Base-by-base conservation (phyloP, 1,140 invertebrate species). In the Drosophila busckii region DNA sequence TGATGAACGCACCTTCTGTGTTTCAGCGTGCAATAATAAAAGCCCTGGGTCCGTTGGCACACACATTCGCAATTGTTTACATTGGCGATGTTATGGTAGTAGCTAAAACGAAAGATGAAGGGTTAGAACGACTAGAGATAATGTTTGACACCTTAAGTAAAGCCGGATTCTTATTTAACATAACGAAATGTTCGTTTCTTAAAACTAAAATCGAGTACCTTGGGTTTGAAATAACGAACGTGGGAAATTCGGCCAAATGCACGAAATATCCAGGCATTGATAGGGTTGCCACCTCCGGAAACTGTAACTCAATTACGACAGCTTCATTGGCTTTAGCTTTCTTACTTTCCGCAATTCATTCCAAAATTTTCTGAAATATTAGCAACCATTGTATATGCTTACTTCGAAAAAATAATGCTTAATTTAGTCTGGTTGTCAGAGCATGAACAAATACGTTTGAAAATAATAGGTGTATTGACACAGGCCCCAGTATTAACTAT, bases 1-100 rank as follows among this genome's bases (percentile, higher is more conserved):
- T 88, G 1, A 64, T n/a, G n/a, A n/a, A n/a, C n/a, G n/a, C n/a
- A 6, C 83, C 87, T 5, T 62, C 56, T 0, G 59, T 73, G 0
- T 88, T 83, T 31, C 82, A 88, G 53, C 15, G 86, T 17, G 45
- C 31, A 5, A 48, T 35, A 23, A 48, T 16, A 16, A 35, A 35
- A 16, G 45, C 45, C 3, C 15, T 48, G 22, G 32, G 32, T 7
- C 6, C 17, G 12, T 20, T 20, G n/a, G 17, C 25, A 8, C 6
- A 45, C 25, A 46, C 25, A 29, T 31, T 15, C n/a, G 42, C 28
- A 12, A 22, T 48, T 7, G 20, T 25, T 8, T 25, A 22, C 9
- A 37, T 37, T 37, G 17, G 22, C 9, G 19, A 37, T 37, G 19
- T 26, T 7, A 9, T 42, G 23, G 15, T 42, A 12, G n/a, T 42